Evolutionary conservation across 1,140 invertebrate genomes (phyloP), one percentile per base, ranked within the genome.

Genomic region (Euschistus heros): DNA sequence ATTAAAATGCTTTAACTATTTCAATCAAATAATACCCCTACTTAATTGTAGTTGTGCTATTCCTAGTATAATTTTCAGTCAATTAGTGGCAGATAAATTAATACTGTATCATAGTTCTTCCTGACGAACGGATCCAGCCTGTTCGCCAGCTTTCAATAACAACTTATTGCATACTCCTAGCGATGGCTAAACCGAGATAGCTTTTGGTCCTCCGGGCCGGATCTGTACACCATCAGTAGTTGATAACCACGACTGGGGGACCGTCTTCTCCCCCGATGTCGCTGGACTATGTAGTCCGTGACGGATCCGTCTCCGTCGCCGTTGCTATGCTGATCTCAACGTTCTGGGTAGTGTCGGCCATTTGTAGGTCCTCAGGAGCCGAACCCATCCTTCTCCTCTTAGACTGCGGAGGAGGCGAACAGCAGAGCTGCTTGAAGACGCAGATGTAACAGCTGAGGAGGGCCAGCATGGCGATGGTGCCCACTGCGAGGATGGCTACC

Each of bases 401-500:
- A 13, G 63, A 47, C 17, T 68, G 46, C 20, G 65, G 64, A 4
- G 67, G 59, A n/a, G 70, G 70, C 59, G 30, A 44, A 57, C 79
- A 81, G 69, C 78, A 80, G 0, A 80, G 73, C 64, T 79, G 73
- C 33, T 77, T 73, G 30, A 80, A 76, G 18, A 81, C 80, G 67
- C 78, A 80, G 17, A 79, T 76, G 67, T 81, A 81, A 67, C 80
- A 81, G 73, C 79, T 75, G 0, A 81, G 73, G 17, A 81, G 70
- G 0, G 78, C 78, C 22, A 79, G 69, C 76, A 81, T 78, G 15
- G 80, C 72, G 0, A 80, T 68, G 30, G 78, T 72, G 0, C 80
- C 80, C 0, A 80, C 74, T 14, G 78, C 72, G 22, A 80, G 77
- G 1, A 79, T 80, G n/a, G 79, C 75, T 17, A 80, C 75, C 30